These are phyloP conservation scores for Platysteira castanea DNA, from an alignment of 2,113 vertebrate genomes.

Conservation along the genomic window DNA sequence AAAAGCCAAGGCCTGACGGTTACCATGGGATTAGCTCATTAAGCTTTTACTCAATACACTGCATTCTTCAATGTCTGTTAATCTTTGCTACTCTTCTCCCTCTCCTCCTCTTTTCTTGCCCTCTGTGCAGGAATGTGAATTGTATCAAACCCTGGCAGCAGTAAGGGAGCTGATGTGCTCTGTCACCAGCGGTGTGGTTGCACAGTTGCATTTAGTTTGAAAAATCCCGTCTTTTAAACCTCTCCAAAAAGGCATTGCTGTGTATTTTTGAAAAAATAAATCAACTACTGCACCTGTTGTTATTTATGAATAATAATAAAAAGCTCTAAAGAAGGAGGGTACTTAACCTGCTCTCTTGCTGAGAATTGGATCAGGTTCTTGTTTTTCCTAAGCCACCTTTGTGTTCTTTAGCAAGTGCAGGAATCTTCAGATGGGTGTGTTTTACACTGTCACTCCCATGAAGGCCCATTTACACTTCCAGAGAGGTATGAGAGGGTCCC, in stretches of 20 bases:
- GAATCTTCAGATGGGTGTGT: neutral
- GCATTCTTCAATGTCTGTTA: neutral
- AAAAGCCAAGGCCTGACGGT: neutral
- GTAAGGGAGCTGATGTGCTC: neutral
- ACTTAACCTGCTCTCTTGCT: neutral
- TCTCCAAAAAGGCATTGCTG: neutral
- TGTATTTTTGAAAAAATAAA: neutral
- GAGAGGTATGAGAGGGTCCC: neutral
- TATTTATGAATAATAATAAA: neutral
- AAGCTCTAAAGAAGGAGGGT: neutral
- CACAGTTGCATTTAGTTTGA: rapidly evolving
- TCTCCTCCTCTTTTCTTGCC: neutral
- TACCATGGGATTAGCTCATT: constrained; percentile 42
- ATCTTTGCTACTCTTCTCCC: neutral
- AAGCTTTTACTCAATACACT: neutral
- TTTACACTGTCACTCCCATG: neutral
- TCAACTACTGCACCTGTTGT: neutral
- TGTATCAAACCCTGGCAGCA: rapidly evolving
- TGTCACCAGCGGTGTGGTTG: neutral
- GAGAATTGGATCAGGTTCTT: neutral
- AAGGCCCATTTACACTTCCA: neutral
- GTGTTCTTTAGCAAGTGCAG: neutral
- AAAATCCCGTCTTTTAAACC: neutral
- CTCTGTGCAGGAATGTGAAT: neutral
- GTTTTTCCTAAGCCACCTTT: neutral